These are phyloP conservation scores for Netelia fuscicornis DNA, from an alignment of 2,888 invertebrate genomes.

Conservation along the genomic window DNA sequence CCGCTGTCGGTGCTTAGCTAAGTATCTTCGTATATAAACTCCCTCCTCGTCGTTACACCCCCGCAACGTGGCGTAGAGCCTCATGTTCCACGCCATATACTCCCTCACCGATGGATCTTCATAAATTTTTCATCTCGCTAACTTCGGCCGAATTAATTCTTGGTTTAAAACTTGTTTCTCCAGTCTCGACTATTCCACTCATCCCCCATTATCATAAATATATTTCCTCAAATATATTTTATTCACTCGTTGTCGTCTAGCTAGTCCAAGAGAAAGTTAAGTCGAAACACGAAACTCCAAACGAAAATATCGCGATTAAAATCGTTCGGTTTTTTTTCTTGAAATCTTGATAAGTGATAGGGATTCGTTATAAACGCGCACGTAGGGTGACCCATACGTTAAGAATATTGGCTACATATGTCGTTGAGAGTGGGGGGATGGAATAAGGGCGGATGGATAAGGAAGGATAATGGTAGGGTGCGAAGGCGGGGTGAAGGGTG, in stretches of 20 bases:
- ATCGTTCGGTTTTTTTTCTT: neutral
- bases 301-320: too few relatives aligned
- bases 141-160: conserved; percentile 26
- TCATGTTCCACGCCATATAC: neutral
- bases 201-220: neutral
- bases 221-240: neutral
- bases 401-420: conserved; percentile 76
- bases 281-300: too few relatives aligned
- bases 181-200: neutral
- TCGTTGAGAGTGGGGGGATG: conserved; percentile 71
- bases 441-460: conserved; percentile 67
- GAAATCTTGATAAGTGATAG: neutral
- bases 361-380: neutral
- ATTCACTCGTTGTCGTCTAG: too few relatives aligned
- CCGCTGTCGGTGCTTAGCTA: conserved; percentile 82
- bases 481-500: conserved; percentile 74
- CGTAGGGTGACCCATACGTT: conserved; percentile 6
- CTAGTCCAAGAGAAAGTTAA: too few relatives aligned
- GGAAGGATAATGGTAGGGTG: conserved; percentile 70
- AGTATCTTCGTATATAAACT: conserved; percentile 77
- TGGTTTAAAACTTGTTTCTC: neutral
- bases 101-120: neutral
- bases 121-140: conserved; percentile 32
- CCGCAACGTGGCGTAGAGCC: conserved; percentile 37
- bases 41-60: conserved; percentile 35